These are phyloP conservation scores for Esox masquinongy DNA, from an alignment of 2,797 vertebrate genomes.

Conservation along the genomic window DNA sequence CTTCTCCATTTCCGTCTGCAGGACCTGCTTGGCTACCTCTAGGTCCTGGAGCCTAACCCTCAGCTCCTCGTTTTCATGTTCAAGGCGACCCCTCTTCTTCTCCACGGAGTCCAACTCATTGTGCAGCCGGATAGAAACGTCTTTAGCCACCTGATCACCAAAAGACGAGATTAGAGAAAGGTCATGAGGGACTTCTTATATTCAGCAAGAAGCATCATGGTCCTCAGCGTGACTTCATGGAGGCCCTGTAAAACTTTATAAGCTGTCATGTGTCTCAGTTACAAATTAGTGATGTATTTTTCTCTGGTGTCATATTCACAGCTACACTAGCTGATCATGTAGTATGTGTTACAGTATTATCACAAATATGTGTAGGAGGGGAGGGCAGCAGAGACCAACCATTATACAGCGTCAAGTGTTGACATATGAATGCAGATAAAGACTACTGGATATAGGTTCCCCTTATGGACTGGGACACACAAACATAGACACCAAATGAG, in stretches of 20 bases:
- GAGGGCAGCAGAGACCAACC: neutral
- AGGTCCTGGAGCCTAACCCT: slow-evolving; percentile 89
- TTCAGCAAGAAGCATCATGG: neutral
- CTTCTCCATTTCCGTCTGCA: slow-evolving; percentile 95
- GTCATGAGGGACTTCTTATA: neutral
- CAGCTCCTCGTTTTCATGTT: slow-evolving; percentile 94
- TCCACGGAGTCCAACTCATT: slow-evolving; percentile 91
- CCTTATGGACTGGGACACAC: neutral
- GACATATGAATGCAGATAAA: neutral
- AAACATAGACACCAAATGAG: neutral
- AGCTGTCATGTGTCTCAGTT: neutral
- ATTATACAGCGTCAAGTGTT: neutral
- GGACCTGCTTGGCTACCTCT: slow-evolving; percentile 93
- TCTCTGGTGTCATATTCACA: no score
- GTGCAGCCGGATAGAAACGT: slow-evolving; percentile 94
- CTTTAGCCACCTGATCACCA: slow-evolving; percentile 89
- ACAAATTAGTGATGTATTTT: no score
- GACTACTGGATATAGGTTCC: neutral
- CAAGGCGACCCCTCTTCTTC: slow-evolving; percentile 88
- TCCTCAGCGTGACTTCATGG: neutral
- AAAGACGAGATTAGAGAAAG: slow-evolving; percentile 15
- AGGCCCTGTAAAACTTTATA: neutral
- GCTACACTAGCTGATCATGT: no score
- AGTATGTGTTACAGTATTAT: neutral
- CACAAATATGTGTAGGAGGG: neutral